These are phyloP conservation scores for Melanotaenia nigrans DNA, from an alignment of 2,797 vertebrate genomes.

Conservation along the genomic window DNA sequence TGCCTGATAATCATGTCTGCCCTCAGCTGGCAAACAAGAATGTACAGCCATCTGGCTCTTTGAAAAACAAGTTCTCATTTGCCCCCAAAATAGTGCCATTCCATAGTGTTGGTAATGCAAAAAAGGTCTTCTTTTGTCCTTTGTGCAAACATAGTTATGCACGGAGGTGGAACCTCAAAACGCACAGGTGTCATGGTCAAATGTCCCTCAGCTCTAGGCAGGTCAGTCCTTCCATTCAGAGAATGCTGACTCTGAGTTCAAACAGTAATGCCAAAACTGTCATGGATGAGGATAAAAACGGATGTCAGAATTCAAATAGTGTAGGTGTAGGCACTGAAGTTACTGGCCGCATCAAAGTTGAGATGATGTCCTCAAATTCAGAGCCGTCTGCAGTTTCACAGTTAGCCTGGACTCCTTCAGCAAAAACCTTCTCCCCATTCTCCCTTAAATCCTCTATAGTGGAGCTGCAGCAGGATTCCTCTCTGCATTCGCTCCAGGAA, in stretches of 20 bases:
- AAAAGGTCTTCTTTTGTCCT: slow-evolving; percentile 77
- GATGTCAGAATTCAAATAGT: slow-evolving; percentile 31
- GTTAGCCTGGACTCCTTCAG: slow-evolving; percentile 48
- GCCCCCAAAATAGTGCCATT: slow-evolving; percentile 64
- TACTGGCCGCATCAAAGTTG: slow-evolving; percentile 67
- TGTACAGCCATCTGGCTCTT: slow-evolving; percentile 29
- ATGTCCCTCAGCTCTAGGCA: slow-evolving; percentile 16
- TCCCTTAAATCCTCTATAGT: slow-evolving; percentile 40
- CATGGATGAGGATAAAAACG: slow-evolving; percentile 8
- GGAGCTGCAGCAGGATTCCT: slow-evolving; percentile 37
- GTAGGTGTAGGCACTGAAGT: slow-evolving; percentile 73
- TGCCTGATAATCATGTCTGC: slow-evolving; percentile 80
- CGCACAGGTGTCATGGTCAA: slow-evolving; percentile 79
- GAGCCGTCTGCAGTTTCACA: slow-evolving; percentile 41
- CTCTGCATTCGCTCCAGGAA: slow-evolving; percentile 37
- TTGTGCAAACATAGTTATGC: slow-evolving; percentile 83
- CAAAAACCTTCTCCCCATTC: slow-evolving; percentile 67
- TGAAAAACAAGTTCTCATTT: slow-evolving; percentile 42
- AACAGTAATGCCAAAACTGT: slow-evolving; percentile 20
- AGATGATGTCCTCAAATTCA: slow-evolving; percentile 47
- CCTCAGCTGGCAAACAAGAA: slow-evolving; percentile 50
- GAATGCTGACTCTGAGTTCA: slow-evolving; percentile 27
- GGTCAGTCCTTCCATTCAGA: slow-evolving; percentile 17
- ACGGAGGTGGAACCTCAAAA: slow-evolving; percentile 81
- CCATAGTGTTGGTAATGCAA: slow-evolving; percentile 61